phyloP scores from a whole-genome alignment of 2,888 invertebrate genomes.

The Tinea pellionella region DNA sequence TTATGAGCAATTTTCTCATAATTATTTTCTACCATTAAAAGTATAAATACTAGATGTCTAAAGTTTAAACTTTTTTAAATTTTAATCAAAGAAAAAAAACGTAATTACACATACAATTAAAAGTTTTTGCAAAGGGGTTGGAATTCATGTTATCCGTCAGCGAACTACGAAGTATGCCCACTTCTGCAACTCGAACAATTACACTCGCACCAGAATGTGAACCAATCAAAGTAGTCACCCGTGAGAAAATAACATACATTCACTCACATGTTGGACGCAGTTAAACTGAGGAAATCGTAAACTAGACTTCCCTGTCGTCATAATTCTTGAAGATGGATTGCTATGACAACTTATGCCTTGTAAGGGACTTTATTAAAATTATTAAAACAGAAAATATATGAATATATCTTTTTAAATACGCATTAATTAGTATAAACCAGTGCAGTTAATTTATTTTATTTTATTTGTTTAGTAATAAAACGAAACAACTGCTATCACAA shows the following conservation, averaged over 20 bases:
- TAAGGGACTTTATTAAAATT: neutral
- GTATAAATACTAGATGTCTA: neutral
- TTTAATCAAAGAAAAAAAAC: neutral
- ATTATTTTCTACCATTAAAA: neutral
- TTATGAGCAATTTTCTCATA: neutral
- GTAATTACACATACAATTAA: neutral
- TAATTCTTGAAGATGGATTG: constrained; percentile 8
- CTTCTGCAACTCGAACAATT: constrained; percentile 1
- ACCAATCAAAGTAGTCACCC: constrained; percentile 7
- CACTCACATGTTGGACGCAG: constrained; percentile 6
- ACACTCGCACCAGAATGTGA: constrained; percentile 11
- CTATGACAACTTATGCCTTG: neutral
- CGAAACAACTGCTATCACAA: too few species aligned
- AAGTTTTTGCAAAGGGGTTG: neutral
- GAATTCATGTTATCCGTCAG: constrained; percentile 14
- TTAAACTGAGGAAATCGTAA: constrained; percentile 13
- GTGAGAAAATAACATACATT: constrained; percentile 13
- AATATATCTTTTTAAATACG: neutral
- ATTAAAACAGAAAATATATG: neutral
- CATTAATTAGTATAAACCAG: too few species aligned
- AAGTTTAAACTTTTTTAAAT: neutral
- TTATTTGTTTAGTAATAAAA: too few species aligned
- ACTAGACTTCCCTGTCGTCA: constrained; percentile 9
- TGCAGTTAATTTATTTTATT: too few species aligned
- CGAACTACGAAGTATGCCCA: neutral